phyloP scores from a whole-genome alignment of 2,797 vertebrate genomes.

The Micromesistius poutassou region DNA sequence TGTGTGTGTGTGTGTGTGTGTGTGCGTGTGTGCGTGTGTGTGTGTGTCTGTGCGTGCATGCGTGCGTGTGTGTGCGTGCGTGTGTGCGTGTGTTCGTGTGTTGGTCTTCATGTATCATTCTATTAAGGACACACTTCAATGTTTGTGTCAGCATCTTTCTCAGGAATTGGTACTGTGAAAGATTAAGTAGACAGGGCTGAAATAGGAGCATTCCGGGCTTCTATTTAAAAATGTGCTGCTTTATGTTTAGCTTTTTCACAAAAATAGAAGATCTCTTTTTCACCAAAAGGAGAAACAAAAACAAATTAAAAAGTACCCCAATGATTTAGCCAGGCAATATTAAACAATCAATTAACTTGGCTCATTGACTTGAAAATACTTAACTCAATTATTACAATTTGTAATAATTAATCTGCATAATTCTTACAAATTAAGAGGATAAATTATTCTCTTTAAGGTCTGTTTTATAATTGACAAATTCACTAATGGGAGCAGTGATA shows the following conservation, averaged over 20 bases:
- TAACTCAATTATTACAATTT: neutral
- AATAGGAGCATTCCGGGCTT: neutral
- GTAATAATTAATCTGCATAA: neutral
- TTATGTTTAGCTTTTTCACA: neutral
- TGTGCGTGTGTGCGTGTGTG: constrained; percentile 18
- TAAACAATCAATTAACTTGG: neutral
- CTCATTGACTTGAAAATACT: neutral
- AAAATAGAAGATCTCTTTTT: too few species aligned
- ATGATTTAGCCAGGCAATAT: neutral
- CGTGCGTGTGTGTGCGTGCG: constrained; percentile 16
- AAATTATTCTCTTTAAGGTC: neutral
- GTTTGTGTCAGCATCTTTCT: neutral
- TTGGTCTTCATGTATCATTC: neutral
- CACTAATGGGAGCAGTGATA: constrained; percentile 2
- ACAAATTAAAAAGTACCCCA: neutral
- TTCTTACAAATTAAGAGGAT: neutral
- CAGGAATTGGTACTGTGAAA: neutral
- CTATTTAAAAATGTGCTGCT: neutral
- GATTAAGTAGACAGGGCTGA: neutral
- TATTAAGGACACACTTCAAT: neutral
- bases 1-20: constrained; percentile 21
- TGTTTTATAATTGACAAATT: neutral
- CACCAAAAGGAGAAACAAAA: too few species aligned
- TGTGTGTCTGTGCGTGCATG: too few species aligned
- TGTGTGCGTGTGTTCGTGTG: neutral